Evolutionary conservation across 2,797 vertebrate genomes (phyloP).

Genomic region (Schizopygopsis malacanthus): DNA sequence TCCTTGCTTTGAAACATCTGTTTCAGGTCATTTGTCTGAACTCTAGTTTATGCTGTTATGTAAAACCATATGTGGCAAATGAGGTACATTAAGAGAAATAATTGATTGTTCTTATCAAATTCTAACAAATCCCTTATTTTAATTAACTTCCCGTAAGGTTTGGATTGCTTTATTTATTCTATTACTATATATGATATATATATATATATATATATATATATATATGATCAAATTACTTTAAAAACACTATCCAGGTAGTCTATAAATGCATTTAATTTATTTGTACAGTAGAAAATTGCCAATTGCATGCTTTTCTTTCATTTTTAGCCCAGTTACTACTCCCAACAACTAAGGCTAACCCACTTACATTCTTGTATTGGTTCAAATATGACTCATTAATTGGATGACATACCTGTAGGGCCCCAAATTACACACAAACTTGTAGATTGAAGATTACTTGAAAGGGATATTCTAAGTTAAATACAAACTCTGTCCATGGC

Average conservation of each 20-base stretch:
- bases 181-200: not conserved
- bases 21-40: not conserved
- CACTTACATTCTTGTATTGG: not conserved
- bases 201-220: not conserved
- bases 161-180: not conserved
- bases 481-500: not conserved
- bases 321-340: not conserved
- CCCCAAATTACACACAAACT: not conserved
- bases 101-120: not conserved
- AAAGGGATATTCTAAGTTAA: not conserved
- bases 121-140: not conserved
- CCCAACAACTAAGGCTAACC: not conserved
- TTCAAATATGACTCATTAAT: not conserved
- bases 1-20: not conserved
- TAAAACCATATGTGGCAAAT: not conserved
- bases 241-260: not conserved
- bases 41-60: conserved; percentile 4
- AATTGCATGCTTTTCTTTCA: not conserved
- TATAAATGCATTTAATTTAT: not conserved
- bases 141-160: not conserved
- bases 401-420: not conserved
- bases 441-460: not conserved
- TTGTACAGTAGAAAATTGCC: not conserved
- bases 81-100: not conserved
- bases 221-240: not conserved